These are phyloP conservation scores for Aplysina aerophoba DNA, from an alignment of 37 sponge, comb jelly and placozoan species.

Conservation along the genomic window DNA sequence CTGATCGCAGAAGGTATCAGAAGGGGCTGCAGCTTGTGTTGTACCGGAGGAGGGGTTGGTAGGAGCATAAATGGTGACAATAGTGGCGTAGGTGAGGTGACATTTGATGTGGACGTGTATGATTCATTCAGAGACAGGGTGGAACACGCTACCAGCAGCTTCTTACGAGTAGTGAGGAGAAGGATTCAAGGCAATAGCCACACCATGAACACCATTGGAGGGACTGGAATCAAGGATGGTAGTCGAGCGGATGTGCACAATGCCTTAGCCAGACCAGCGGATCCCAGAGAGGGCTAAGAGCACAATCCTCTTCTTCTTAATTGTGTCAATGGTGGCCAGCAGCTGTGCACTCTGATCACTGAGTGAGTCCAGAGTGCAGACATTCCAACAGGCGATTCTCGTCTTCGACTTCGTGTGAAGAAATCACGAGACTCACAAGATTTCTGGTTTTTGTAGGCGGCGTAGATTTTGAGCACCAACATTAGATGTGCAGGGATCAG, in stretches of 20 bases:
- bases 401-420: neutral
- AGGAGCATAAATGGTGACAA: neutral
- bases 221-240: conserved; percentile 11
- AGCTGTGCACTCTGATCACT: conserved; percentile 9
- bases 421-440: neutral
- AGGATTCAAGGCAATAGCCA: neutral
- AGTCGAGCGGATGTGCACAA: neutral
- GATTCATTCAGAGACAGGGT: neutral
- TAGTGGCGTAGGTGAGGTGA: neutral
- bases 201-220: neutral
- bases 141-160: conserved; percentile 4
- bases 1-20: conserved; percentile 27
- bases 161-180: neutral
- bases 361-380: neutral
- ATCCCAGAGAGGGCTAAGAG: neutral
- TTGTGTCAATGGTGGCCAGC: neutral
- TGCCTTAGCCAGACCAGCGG: neutral
- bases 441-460: conserved; percentile 5
- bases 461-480: neutral
- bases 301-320: neutral
- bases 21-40: conserved; percentile 10
- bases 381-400: conserved; percentile 9
- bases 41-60: conserved; percentile 20
- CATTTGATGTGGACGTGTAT: neutral
- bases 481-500: neutral